phyloP scores from a whole-genome alignment of 2,888 invertebrate genomes.

The Phlogophora meticulosa region DNA sequence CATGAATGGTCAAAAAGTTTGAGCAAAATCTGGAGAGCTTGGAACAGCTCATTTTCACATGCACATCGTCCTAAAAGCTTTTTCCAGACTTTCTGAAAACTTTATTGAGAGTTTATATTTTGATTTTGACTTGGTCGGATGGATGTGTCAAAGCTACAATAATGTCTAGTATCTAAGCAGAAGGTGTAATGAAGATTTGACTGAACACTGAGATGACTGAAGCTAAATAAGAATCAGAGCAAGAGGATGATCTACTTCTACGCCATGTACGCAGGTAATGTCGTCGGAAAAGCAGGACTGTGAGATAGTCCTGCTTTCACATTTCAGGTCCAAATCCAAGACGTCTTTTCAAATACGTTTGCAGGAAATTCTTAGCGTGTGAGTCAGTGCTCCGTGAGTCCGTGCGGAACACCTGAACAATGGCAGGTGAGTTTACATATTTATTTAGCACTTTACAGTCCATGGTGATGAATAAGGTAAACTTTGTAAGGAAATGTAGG shows the following conservation, averaged over 20 bases:
- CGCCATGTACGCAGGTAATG: neutral
- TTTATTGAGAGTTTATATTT: neutral
- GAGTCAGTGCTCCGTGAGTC: slow-evolving; percentile 69
- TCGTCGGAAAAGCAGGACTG: too few relatives aligned
- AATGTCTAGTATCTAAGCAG: neutral
- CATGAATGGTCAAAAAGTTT: neutral
- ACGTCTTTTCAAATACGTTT: slow-evolving; percentile 39
- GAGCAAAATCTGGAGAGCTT: neutral
- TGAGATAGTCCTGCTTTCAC: slow-evolving; percentile 28
- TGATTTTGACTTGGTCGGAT: neutral
- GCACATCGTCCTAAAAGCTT: neutral
- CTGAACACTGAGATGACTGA: neutral
- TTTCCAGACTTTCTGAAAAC: neutral
- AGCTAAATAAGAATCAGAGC: neutral
- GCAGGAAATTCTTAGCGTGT: slow-evolving; percentile 68
- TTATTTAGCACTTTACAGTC: slow-evolving; percentile 70
- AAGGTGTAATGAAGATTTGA: neutral
- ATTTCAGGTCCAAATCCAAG: slow-evolving; percentile 35
- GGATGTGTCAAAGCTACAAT: neutral
- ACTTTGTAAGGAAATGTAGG: slow-evolving; percentile 32
- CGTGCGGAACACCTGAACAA: slow-evolving; percentile 74
- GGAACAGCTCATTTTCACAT: neutral
- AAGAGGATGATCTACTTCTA: neutral
- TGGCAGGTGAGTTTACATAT: slow-evolving; percentile 72
- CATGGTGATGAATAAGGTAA: slow-evolving; percentile 56